Evolutionary conservation across 2,113 vertebrate genomes (phyloP), one percentile per base, ranked within the genome.

Genomic region (Petroica traversi): DNA sequence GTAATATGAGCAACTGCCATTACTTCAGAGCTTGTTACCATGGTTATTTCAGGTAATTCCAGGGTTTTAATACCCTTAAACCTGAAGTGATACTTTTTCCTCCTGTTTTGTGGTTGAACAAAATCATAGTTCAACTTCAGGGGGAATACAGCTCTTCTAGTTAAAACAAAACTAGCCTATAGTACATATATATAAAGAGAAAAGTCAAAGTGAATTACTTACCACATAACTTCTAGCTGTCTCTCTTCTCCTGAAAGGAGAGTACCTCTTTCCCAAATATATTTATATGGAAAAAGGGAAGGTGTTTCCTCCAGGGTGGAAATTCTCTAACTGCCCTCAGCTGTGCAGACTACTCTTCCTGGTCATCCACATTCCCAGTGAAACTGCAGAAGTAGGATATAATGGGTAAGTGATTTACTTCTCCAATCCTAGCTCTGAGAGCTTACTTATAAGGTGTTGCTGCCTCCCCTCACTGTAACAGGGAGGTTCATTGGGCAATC

Each of bases 21-120:
- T 97, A 96, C 92, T 97, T 97, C 78, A 88, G 95, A 93, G 31
- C 79, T 93, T 79, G 97, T 97, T 97, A 94, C 97, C 93, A 97
- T 97, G 95, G 97, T 97, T 97, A 97, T 97, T 94, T 95, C 94
- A 97, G 96, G 88, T 96, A 96, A 95, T 95, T 97, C 58, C 34
- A 96, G 78, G 82, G 76, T 91, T 95, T 95, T 95, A 96, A 93
- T 95, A 92, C 78, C 55, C 89, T 96, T 94, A 95, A 97, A 97
- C 83, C 76, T 82, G 83, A 97, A 97, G 66, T 76, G 71, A 82
- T 90, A 95, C 89, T 84, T 92, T 83, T 90, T 64, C 34, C 67
- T 78, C 31, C 28, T 92, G 18, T 76, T 64, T 82, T 69, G 19
- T 43, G 38, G 49, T 77, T 96, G 85, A 93, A 48, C 48, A 74